Conservation (phyloP, 1,140 invertebrate genomes). For the Aphis gossypii region DNA sequence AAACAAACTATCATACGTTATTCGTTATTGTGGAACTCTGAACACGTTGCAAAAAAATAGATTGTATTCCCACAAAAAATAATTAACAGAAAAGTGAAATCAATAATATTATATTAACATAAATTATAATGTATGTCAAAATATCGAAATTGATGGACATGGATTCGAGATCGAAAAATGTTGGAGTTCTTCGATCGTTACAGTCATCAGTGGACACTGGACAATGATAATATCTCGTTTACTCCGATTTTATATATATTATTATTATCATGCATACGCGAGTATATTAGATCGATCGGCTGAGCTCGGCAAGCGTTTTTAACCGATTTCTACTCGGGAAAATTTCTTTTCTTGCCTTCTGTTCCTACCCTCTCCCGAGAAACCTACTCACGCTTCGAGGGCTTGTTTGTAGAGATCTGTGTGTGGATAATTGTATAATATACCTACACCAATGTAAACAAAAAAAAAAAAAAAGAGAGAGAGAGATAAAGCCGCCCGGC, state of each 20-base stretch:
- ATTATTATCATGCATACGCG: too few species aligned
- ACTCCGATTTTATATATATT: neutral
- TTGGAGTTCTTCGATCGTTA: neutral
- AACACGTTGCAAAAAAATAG: too few species aligned
- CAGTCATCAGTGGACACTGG: neutral
- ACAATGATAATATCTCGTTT: neutral
- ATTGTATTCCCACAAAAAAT: too few species aligned
- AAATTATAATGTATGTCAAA: too few species aligned
- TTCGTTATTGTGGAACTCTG: neutral
- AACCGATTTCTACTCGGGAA: neutral
- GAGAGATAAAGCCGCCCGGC: neutral
- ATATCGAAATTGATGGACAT: neutral
- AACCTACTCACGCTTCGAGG: neutral
- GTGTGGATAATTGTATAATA: conserved; percentile 49
- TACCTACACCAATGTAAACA: neutral
- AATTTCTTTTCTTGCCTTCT: neutral
- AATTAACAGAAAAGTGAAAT: neutral
- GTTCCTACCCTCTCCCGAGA: neutral
- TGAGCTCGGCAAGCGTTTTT: neutral
- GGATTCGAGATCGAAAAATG: neutral
- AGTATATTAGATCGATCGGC: neutral
- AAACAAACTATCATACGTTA: neutral
- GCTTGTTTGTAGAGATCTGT: conserved; percentile 29
- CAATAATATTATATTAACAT: neutral
- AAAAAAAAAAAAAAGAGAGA: neutral